Base-by-base conservation (phyloP, 2,113 vertebrate species). In the Uria aalge region DNA sequence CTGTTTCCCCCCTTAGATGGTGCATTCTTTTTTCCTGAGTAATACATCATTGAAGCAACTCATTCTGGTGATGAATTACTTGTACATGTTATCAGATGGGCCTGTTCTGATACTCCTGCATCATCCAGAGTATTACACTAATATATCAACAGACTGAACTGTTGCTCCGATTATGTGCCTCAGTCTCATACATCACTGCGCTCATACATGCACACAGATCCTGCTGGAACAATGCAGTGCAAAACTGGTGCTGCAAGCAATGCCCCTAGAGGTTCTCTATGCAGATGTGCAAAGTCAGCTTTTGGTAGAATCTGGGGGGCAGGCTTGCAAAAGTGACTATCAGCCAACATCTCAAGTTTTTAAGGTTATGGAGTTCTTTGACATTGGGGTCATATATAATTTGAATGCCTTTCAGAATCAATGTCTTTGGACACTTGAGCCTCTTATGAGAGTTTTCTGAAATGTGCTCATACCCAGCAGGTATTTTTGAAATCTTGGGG, bases 31-130 rank as follows among this genome's bases (percentile, higher is more conserved):
- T 63, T 50, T 45, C 75, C 76, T 8, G 83, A 80, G 94, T 45
- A 62, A 94, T 96, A 88, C 80, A 92, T 89, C 68, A 85, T 81
- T 7, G 32, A 53, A 96, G 94, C 91, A 71, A 64, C 95, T 92
- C 85, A 32, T 48, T 66, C 88, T 57, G 92, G 84, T 94, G 95
- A 93, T 78, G 77, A 75, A 95, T 91, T 92, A 64, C 95, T 64
- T 7, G 34, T 72, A 55, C 78, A 43, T 69, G 88, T 66, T 86
- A 94, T 88, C 92, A 95, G 90, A 90, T 85, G 75, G 92, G 90
- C 84, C 92, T 66, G 76, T 79, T 95, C 78, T 92, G 96, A 90
- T 94, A 63, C 95, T 97, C 94, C 88, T 95, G 96, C 92, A 95
- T 96, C 94, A 95, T 94, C 90, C 87, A 36, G 80, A 72, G 92